Percentiles rank a stretch among this genome's conserved stretches.
Conservation (phyloP, 1,140 invertebrate species). For the Lordiphosa collinella region DNA sequence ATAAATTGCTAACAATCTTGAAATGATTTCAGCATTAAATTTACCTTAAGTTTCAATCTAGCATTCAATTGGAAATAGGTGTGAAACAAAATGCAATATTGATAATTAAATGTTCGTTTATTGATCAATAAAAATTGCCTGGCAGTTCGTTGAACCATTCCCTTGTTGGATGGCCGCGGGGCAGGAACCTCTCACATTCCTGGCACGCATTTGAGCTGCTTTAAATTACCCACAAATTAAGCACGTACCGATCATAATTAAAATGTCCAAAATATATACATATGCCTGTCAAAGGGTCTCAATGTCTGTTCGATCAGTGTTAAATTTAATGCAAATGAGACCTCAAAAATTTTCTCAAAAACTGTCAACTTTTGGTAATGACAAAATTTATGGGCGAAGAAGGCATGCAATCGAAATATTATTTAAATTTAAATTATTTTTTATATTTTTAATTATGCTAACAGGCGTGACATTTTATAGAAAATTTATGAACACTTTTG, state of each 20-base stretch:
- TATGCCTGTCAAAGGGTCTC: constrained; percentile 23
- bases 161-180: no score
- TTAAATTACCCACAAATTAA: constrained; percentile 50
- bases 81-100: constrained; percentile 8
- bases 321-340: constrained; percentile 56
- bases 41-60: neutral
- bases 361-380: constrained; percentile 40
- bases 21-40: no score
- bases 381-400: constrained; percentile 59
- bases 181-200: constrained; percentile 15
- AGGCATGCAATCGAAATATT: constrained; percentile 29
- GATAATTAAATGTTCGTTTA: constrained; percentile 8
- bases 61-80: neutral
- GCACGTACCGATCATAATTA: constrained; percentile 49
- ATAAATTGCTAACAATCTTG: no score
- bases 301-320: neutral
- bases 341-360: constrained; percentile 46
- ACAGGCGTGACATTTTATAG: constrained; percentile 52
- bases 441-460: constrained; percentile 68
- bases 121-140: constrained; percentile 1
- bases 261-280: constrained; percentile 43
- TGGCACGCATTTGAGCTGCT: constrained; percentile 40
- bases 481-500: constrained; percentile 67
- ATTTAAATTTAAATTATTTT: constrained; percentile 23
- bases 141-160: constrained; percentile 6